Percentiles rank a stretch among this genome's conserved stretches.
Evolutionary conservation across 2,888 invertebrate genomes (phyloP).

Genomic region (Neoascia interrupta): DNA sequence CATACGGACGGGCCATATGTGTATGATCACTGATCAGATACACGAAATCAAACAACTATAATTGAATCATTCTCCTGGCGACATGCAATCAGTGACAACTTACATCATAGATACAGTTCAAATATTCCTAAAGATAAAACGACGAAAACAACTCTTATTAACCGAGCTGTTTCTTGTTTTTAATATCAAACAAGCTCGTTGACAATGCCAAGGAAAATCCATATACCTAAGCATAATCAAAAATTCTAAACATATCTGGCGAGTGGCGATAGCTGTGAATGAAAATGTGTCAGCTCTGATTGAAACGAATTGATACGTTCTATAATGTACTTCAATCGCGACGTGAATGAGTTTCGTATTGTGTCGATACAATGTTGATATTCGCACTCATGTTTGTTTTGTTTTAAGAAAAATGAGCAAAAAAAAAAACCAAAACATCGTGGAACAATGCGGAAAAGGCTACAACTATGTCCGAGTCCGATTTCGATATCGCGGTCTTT

Average conservation of each 20-base stretch:
- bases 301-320: conserved; percentile 24
- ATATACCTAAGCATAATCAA: conserved; percentile 6
- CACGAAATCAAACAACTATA: conserved; percentile 19
- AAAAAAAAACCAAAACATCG: too few relatives aligned
- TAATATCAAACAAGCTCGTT: too few relatives aligned
- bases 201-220: too few relatives aligned
- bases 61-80: conserved; percentile 21
- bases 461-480: too few relatives aligned
- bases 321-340: conserved; percentile 19
- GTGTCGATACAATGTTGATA: conserved; percentile 1
- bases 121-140: too few relatives aligned
- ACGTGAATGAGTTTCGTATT: conserved; percentile 8
- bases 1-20: conserved; percentile 17
- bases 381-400: neutral
- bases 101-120: neutral
- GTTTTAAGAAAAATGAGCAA: too few relatives aligned
- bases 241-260: conserved; percentile 3
- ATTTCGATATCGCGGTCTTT: too few relatives aligned
- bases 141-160: too few relatives aligned
- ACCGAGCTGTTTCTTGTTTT: too few relatives aligned
- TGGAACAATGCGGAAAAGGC: too few relatives aligned
- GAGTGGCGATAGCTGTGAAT: conserved; percentile 12
- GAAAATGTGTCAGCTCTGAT: conserved; percentile 45
- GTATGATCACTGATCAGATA: too few relatives aligned
- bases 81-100: conserved; percentile 6